These are phyloP conservation scores for Sinotaia quadrata DNA, from an alignment of 2,888 invertebrate species.

Conservation along the genomic window DNA sequence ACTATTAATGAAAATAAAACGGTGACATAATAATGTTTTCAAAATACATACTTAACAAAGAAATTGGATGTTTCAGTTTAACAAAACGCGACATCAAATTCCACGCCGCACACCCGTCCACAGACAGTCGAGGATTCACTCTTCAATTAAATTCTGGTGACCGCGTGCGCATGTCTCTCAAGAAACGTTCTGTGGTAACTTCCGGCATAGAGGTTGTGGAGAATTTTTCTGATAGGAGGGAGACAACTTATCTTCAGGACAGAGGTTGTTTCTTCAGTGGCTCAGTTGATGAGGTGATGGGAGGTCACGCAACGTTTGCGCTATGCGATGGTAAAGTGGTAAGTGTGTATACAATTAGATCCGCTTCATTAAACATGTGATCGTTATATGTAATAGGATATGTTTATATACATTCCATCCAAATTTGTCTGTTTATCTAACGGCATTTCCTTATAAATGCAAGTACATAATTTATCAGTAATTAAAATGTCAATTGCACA, in stretches of 20 bases:
- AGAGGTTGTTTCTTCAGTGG: constrained; percentile 18
- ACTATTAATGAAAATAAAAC: too few relatives aligned
- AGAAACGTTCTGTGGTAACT: constrained; percentile 1
- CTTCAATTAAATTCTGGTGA: constrained; percentile 15
- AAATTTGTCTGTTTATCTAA: neutral
- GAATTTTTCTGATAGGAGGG: neutral
- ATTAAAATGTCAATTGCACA: too few relatives aligned
- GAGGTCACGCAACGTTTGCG: neutral
- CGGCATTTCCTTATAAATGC: neutral
- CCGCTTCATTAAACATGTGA: neutral
- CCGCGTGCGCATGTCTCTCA: constrained; percentile 12
- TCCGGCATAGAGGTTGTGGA: constrained; percentile 4
- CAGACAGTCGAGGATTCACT: neutral
- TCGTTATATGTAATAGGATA: neutral
- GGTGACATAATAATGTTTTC: too few relatives aligned
- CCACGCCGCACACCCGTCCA: neutral
- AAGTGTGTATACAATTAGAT: neutral
- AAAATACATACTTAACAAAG: too few relatives aligned
- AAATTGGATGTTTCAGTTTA: constrained; percentile 8
- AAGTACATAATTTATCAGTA: too few relatives aligned
- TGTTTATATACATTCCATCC: neutral
- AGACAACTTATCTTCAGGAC: neutral
- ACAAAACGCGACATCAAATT: constrained; percentile 7
- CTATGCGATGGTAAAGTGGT: constrained; percentile 12
- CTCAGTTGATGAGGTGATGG: neutral